phyloP scores from a whole-genome alignment of 2,888 invertebrate genomes.

The Petrophora chlorosata region DNA sequence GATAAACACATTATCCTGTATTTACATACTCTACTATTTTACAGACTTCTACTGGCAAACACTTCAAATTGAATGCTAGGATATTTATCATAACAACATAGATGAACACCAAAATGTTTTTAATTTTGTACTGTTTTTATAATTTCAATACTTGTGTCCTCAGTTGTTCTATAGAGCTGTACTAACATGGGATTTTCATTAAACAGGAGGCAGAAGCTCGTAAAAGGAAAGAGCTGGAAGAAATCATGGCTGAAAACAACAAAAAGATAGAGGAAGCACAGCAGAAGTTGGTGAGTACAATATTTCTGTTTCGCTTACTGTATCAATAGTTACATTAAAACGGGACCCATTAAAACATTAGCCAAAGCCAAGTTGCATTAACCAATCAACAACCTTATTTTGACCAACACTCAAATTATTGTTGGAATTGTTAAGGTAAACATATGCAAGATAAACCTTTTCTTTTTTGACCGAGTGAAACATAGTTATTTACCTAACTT shows the following conservation, averaged over 20 bases:
- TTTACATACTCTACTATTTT: neutral
- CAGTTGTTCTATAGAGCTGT: conserved; percentile 37
- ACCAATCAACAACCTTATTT: too few species aligned
- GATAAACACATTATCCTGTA: neutral
- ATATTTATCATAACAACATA: conserved; percentile 1
- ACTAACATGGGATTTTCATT: conserved; percentile 78
- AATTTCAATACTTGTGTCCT: conserved; percentile 21
- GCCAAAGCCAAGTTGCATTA: too few species aligned
- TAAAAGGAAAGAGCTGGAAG: conserved; percentile 97
- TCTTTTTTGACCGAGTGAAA: too few species aligned
- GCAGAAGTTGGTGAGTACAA: conserved; percentile 96
- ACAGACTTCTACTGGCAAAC: conserved; percentile 7
- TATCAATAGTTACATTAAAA: too few species aligned
- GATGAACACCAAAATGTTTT: conserved; percentile 11
- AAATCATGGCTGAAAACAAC: conserved; percentile 99
- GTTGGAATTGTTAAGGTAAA: too few species aligned
- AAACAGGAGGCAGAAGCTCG: conserved; percentile 98
- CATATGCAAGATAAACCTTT: too few species aligned
- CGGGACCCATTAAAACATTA: too few species aligned
- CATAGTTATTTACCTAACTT: too few species aligned
- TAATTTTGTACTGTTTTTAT: conserved; percentile 9
- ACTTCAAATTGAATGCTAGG: too few species aligned
- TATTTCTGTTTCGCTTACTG: too few species aligned
- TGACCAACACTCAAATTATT: too few species aligned
- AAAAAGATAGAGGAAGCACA: conserved; percentile 98